Conservation (phyloP, 2,888 invertebrate genomes). For the Liodrosophila aerea region DNA sequence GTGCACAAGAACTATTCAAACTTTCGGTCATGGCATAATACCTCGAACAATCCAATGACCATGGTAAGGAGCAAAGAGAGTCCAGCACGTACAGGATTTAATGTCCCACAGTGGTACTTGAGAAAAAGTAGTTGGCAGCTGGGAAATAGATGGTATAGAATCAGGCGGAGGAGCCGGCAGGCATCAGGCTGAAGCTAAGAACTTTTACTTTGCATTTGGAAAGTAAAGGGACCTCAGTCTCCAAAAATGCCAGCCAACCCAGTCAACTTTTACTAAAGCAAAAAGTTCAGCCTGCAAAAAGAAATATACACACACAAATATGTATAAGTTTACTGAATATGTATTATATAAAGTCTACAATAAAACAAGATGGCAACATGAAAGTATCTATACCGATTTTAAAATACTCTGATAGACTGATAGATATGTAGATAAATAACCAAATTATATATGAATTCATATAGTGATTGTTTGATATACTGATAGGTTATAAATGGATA, state of each 20-base stretch:
- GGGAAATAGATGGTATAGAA: conserved; percentile 23
- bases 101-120: conserved; percentile 77
- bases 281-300: conserved; percentile 63
- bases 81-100: conserved; percentile 70
- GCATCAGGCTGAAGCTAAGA: conserved; percentile 55
- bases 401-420: conserved; percentile 25
- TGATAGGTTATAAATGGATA: too few relatives aligned
- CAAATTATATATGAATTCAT: too few relatives aligned
- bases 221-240: conserved; percentile 63
- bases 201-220: conserved; percentile 74
- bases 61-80: conserved; percentile 33
- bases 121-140: conserved; percentile 72
- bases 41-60: conserved; percentile 64
- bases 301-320: conserved; percentile 48
- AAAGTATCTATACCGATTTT: neutral
- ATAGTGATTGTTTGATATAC: too few relatives aligned
- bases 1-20: conserved; percentile 73
- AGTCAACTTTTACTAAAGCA: conserved; percentile 68
- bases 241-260: conserved; percentile 50
- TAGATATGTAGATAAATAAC: too few relatives aligned
- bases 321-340: conserved; percentile 46
- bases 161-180: neutral
- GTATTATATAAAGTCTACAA: conserved; percentile 16
- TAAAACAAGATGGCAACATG: conserved; percentile 35
- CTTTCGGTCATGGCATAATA: conserved; percentile 75